phyloP scores from a whole-genome alignment of 2,888 invertebrate genomes.

The Smittia sp. region DNA sequence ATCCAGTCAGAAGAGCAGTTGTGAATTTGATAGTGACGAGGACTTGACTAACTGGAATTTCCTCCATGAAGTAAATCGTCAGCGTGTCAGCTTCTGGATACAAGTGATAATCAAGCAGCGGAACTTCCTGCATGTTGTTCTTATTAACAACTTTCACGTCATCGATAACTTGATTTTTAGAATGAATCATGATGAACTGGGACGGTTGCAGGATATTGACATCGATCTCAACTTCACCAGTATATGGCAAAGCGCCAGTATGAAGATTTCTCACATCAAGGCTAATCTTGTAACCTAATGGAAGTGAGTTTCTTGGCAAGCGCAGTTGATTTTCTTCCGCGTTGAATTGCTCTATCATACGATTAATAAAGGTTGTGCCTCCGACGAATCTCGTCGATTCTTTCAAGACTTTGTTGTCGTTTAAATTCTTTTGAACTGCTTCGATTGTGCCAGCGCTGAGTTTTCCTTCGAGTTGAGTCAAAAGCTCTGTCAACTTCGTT shows the following conservation, averaged over 20 bases:
- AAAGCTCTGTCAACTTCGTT: not conserved
- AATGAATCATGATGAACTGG: conserved; percentile 11
- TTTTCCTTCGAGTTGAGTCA: not conserved
- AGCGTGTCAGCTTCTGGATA: not conserved
- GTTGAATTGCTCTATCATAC: not conserved
- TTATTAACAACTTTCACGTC: not conserved
- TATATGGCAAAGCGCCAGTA: not conserved
- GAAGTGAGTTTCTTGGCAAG: conserved; percentile 12
- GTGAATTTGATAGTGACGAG: conserved; percentile 13
- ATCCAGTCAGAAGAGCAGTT: not conserved
- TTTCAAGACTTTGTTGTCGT: not conserved
- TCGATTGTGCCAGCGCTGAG: not conserved
- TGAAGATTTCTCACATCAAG: conserved; percentile 30
- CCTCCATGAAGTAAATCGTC: conserved; percentile 12
- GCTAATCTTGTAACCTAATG: not conserved
- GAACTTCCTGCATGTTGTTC: not conserved
- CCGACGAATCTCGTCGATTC: not conserved
- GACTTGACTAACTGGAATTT: not conserved
- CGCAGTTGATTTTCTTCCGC: not conserved
- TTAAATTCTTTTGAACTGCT: not conserved
- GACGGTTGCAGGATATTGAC: conserved; percentile 50
- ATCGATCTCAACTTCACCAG: conserved; percentile 61
- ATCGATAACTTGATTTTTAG: conserved; percentile 10
- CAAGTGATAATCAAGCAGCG: not conserved
- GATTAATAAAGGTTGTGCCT: not conserved